These are phyloP conservation scores for Pogonocherus hispidulus DNA, from an alignment of 2,888 invertebrate genomes.

Conservation along the genomic window DNA sequence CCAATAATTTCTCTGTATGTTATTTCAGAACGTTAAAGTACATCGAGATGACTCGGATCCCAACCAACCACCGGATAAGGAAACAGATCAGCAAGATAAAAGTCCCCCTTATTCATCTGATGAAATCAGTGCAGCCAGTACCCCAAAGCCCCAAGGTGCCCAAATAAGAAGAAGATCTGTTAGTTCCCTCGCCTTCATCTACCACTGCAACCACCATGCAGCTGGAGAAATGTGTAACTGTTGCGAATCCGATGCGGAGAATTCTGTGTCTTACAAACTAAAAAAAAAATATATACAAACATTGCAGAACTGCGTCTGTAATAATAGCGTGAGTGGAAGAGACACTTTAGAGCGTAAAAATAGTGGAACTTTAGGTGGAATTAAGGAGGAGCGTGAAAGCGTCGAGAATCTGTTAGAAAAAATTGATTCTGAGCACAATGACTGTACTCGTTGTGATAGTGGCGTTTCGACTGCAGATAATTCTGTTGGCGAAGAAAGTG, in stretches of 20 bases:
- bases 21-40: slow-evolving; percentile 40
- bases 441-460: slow-evolving; percentile 72
- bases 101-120: slow-evolving; percentile 46
- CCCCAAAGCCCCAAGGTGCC: slow-evolving; percentile 66
- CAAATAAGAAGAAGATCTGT: slow-evolving; percentile 68
- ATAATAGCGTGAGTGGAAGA: slow-evolving; percentile 44
- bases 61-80: slow-evolving; percentile 55
- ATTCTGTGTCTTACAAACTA: slow-evolving; percentile 66
- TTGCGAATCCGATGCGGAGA: slow-evolving; percentile 68
- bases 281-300: slow-evolving; percentile 68
- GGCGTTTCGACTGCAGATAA: slow-evolving; percentile 69
- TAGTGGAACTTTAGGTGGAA: slow-evolving; percentile 66
- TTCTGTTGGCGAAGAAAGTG: slow-evolving; percentile 63
- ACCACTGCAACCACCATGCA: slow-evolving; percentile 69
- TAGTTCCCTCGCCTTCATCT: slow-evolving; percentile 68
- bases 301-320: slow-evolving; percentile 60
- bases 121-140: slow-evolving; percentile 65
- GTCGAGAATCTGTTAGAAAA: slow-evolving; percentile 67
- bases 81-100: slow-evolving; percentile 48
- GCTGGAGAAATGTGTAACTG: slow-evolving; percentile 69
- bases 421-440: slow-evolving; percentile 71
- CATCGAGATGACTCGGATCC: slow-evolving; percentile 43
- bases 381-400: slow-evolving; percentile 69
- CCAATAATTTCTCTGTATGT: too few relatives aligned
- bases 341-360: slow-evolving; percentile 65